Evolutionary conservation across 1,140 invertebrate genomes (phyloP).

Genomic region (Drosophila sproati): DNA sequence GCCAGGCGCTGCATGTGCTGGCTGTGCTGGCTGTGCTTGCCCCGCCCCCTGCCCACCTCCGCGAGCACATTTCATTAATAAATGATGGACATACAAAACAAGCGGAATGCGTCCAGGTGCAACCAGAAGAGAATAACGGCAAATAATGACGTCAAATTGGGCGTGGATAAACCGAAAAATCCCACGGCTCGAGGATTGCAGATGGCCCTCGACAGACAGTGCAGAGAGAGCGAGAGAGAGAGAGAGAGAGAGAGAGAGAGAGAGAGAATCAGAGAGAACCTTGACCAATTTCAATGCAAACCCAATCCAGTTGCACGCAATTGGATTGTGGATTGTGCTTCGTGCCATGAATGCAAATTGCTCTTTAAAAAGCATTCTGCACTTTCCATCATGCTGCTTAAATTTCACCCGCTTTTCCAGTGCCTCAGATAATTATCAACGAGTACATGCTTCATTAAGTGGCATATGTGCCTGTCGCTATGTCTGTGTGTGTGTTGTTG

Average conservation of each 20-base stretch:
- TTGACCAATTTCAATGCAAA: slow-evolving; percentile 71
- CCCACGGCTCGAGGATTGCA: background rate
- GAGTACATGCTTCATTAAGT: slow-evolving; percentile 44
- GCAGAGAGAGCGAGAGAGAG: background rate
- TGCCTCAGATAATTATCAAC: slow-evolving; percentile 76
- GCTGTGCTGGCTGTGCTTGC: too few species aligned
- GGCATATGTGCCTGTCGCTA: slow-evolving; percentile 24
- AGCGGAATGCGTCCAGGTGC: slow-evolving; percentile 40
- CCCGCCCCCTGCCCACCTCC: too few species aligned
- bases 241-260: background rate
- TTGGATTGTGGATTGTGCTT: slow-evolving; percentile 26
- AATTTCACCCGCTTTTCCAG: slow-evolving; percentile 47
- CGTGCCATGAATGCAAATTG: slow-evolving; percentile 58
- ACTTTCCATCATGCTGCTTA: slow-evolving; percentile 32
- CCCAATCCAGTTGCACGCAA: background rate
- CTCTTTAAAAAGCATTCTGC: slow-evolving; percentile 69
- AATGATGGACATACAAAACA: slow-evolving; percentile 67
- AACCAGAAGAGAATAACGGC: slow-evolving; percentile 30
- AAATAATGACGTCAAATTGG: slow-evolving; percentile 61
- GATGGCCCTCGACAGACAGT: slow-evolving; percentile 8
- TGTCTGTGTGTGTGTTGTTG: slow-evolving; percentile 17
- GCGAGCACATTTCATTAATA: slow-evolving; percentile 50
- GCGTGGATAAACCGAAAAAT: slow-evolving; percentile 1
- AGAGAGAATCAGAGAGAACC: slow-evolving; percentile 30
- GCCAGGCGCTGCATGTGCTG: background rate